phyloP scores from a whole-genome alignment of 2,888 invertebrate species.

The Nebria salina region DNA sequence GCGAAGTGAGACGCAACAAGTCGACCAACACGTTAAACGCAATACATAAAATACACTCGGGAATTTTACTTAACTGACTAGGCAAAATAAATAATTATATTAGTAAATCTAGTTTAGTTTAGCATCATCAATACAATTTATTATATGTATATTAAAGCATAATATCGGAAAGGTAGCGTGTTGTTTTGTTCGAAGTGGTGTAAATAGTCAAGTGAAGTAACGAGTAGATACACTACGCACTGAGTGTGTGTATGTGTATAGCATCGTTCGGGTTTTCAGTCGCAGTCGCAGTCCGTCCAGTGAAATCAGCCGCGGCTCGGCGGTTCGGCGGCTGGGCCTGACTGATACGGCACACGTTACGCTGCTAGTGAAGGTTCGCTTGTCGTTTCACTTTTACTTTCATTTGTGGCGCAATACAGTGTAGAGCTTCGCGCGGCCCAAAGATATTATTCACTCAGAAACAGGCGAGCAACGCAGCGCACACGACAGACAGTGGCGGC shows the following conservation, averaged over 20 bases:
- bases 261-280: not conserved
- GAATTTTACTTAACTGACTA: not conserved
- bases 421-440: constrained; percentile 61
- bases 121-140: not conserved
- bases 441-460: constrained; percentile 61
- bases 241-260: not conserved
- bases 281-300: not conserved
- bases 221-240: constrained; percentile 25
- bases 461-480: constrained; percentile 52
- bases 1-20: constrained; percentile 47
- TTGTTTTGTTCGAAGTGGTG: not conserved
- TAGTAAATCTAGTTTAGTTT: not conserved
- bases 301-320: constrained; percentile 18
- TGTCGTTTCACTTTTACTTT: constrained; percentile 64
- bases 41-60: not conserved
- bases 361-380: constrained; percentile 48
- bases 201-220: constrained; percentile 16
- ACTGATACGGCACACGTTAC: constrained; percentile 42
- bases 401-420: constrained; percentile 64
- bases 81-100: not conserved
- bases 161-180: not conserved
- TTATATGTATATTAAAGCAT: not conserved
- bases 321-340: constrained; percentile 39
- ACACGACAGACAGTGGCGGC: constrained; percentile 49
- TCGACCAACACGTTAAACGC: not conserved